phyloP scores from a whole-genome alignment of 2,113 vertebrate species.

The Sisor rabdophorus region DNA sequence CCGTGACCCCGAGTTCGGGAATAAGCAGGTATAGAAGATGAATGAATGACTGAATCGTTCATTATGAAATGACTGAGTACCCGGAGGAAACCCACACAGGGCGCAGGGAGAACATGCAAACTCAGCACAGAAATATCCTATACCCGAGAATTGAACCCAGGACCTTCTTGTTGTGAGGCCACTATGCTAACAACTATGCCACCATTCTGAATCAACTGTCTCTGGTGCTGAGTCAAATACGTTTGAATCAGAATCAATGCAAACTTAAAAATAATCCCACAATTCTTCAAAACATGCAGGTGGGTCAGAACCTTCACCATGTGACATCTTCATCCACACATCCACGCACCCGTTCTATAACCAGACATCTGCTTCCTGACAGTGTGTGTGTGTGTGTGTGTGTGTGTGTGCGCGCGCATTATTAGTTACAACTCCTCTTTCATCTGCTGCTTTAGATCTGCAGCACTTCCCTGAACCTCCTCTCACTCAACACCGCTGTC shows the following conservation, averaged over 20 bases:
- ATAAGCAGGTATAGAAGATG: too few species aligned
- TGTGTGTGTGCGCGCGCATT: too few species aligned
- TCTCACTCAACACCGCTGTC: not conserved
- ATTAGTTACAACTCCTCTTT: not conserved
- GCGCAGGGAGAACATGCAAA: too few species aligned
- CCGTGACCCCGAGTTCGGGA: too few species aligned
- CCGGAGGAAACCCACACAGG: too few species aligned
- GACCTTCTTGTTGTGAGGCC: too few species aligned
- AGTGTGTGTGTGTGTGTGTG: not conserved
- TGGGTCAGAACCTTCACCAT: not conserved
- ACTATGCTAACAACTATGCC: too few species aligned
- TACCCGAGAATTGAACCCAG: too few species aligned
- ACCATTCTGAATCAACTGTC: not conserved
- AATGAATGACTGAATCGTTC: too few species aligned
- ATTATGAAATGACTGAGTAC: too few species aligned
- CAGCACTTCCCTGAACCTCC: not conserved
- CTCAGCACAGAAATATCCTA: too few species aligned
- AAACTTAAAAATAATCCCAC: too few species aligned
- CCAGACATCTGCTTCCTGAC: conserved; percentile 7
- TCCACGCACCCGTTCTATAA: not conserved
- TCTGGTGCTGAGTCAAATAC: not conserved
- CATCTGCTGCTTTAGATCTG: not conserved
- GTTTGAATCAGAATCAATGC: not conserved
- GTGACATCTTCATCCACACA: not conserved
- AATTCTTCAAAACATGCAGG: not conserved